A percentile compares a stretch with the other conserved stretches of the same genome.
phyloP scores from a whole-genome alignment of 2,797 vertebrate genomes.

The Kryptolebias ocellatus region DNA sequence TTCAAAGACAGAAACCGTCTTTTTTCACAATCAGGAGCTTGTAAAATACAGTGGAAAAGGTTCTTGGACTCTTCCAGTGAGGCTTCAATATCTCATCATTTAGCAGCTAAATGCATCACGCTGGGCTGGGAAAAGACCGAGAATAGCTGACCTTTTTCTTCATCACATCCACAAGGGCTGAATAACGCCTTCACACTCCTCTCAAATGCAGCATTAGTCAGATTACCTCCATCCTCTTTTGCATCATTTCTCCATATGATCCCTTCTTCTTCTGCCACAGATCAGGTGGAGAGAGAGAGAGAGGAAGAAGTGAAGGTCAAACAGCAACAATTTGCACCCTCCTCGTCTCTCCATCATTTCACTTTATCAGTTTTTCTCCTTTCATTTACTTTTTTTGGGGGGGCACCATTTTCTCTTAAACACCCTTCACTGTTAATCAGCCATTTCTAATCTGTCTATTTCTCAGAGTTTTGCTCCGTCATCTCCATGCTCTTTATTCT shows the following conservation, averaged over 20 bases:
- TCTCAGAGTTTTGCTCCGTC: conserved; percentile 46
- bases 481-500: conserved; percentile 42
- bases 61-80: not conserved
- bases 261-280: conserved; percentile 56
- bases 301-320: conserved; percentile 65
- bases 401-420: conserved; percentile 40
- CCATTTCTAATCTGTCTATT: conserved; percentile 23
- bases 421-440: conserved; percentile 45
- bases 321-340: conserved; percentile 48
- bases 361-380: conserved; percentile 50
- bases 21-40: not conserved
- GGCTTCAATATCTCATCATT: conserved; percentile 27
- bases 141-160: conserved; percentile 74
- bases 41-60: not conserved
- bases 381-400: conserved; percentile 38
- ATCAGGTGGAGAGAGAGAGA: conserved; percentile 31
- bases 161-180: conserved; percentile 57
- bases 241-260: conserved; percentile 56
- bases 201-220: conserved; percentile 70
- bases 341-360: conserved; percentile 36
- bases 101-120: conserved; percentile 50
- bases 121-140: conserved; percentile 51
- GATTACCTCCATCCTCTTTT: conserved; percentile 61
- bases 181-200: conserved; percentile 67
- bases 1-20: too few relatives aligned